These are phyloP conservation scores for Tetramorium alpestre DNA, from an alignment of 1,140 invertebrate genomes.

Conservation along the genomic window DNA sequence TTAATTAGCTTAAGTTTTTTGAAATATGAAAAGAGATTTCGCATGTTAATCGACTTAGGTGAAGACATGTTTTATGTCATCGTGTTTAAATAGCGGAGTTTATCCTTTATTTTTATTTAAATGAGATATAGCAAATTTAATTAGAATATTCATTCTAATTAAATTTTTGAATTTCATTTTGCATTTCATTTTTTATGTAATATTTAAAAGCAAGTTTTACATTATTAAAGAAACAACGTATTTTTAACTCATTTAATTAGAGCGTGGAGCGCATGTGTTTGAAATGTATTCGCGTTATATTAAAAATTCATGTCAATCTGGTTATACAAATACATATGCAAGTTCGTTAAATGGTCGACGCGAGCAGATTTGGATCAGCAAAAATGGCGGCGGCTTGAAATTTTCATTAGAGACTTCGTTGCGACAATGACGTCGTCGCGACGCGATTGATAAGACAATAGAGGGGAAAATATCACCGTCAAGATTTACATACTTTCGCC, in stretches of 20 bases:
- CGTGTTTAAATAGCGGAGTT: background rate
- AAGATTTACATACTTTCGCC: background rate
- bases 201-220: background rate
- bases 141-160: background rate
- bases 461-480: background rate
- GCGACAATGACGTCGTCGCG: background rate
- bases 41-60: background rate
- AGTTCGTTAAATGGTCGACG: slow-evolving; percentile 47
- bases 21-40: background rate
- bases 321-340: slow-evolving; percentile 48
- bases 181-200: background rate
- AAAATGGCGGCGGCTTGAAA: slow-evolving; percentile 44
- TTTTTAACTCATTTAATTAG: slow-evolving; percentile 40
- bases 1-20: background rate
- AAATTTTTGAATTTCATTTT: background rate
- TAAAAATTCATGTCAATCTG: slow-evolving; percentile 50
- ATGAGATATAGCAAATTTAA: background rate
- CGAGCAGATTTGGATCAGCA: background rate
- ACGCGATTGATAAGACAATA: slow-evolving; percentile 36
- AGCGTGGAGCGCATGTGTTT: background rate
- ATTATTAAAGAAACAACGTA: slow-evolving; percentile 34
- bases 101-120: background rate
- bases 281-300: slow-evolving; percentile 35
- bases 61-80: background rate
- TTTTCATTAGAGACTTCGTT: slow-evolving; percentile 39